Conservation (phyloP, 2,888 invertebrate species). For the Diogma glabrata region DNA sequence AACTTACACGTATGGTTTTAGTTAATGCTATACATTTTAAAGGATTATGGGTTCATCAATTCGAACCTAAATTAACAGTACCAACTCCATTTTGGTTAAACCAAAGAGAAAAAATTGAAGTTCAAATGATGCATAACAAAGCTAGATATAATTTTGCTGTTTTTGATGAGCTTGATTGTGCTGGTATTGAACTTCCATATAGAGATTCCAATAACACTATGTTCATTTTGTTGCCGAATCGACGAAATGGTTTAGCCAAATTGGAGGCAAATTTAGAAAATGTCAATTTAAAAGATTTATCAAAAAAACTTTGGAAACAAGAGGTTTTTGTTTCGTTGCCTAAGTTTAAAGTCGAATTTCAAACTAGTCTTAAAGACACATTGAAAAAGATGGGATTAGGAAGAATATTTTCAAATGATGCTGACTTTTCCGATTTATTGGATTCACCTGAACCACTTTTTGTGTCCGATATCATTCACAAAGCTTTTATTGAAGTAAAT, state of each 20-base stretch:
- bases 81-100: slow-evolving; percentile 52
- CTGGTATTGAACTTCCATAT: slow-evolving; percentile 61
- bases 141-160: slow-evolving; percentile 37
- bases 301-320: slow-evolving; percentile 35
- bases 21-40: slow-evolving; percentile 83
- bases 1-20: slow-evolving; percentile 53
- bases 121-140: slow-evolving; percentile 62
- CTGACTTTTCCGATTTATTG: slow-evolving; percentile 55
- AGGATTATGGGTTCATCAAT: slow-evolving; percentile 60
- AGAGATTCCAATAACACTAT: slow-evolving; percentile 54
- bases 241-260: slow-evolving; percentile 48
- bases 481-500: slow-evolving; percentile 75
- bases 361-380: slow-evolving; percentile 48
- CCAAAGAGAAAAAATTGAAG: slow-evolving; percentile 34
- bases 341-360: slow-evolving; percentile 68
- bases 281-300: slow-evolving; percentile 42
- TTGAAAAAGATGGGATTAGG: slow-evolving; percentile 61
- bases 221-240: slow-evolving; percentile 62
- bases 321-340: slow-evolving; percentile 61
- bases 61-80: slow-evolving; percentile 44
- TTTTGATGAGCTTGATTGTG: slow-evolving; percentile 39
- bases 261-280: slow-evolving; percentile 49
- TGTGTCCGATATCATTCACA: slow-evolving; percentile 66
- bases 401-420: slow-evolving; percentile 46
- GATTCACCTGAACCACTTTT: slow-evolving; percentile 38